Evolutionary conservation across 2,113 vertebrate species (phyloP), one percentile per base, ranked within the genome.

Genomic region (Corvus moneduloides): DNA sequence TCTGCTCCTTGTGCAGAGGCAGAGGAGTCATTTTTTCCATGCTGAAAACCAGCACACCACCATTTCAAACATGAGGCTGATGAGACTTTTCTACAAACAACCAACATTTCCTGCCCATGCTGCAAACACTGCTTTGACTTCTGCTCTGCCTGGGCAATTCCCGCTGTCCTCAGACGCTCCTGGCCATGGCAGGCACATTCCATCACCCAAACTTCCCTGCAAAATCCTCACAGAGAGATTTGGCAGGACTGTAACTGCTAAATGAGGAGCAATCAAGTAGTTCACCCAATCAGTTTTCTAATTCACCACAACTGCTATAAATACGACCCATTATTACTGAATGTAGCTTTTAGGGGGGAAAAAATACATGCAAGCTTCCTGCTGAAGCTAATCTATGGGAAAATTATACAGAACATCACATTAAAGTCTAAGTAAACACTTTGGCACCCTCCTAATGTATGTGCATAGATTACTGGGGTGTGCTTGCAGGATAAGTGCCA

Each of bases 351-450:
- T 74, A 94, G 68, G 61, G 64, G 75, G 79, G 72, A 71, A 84
- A 51, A 92, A 96, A 83, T n/a, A 76, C 88, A 89, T 13, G 69
- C 86, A 89, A 94, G 52, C 88, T 95, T 88, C 90, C 92, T 84
- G 79, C 92, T 75, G 61, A 32, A 89, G 72, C 80, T 92, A 90
- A 96, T 96, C 93, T 89, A 86, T 84, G 73, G 55, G 80, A 89
- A 97, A 95, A 95, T 96, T 96, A 96, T 84, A 96, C 88, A 90
- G 94, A 95, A 75, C 83, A 89, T 84, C 91, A 18, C 86, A 92
- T 94, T 96, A 89, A 92, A 87, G 51, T n/a, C 56, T 37, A 78
- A 96, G 88, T 75, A 95, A 96, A 93, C 88, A 87, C 92, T 95
- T 13, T 55, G 90, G 61, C 96, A 92, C 75, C 46, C 84, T 81